Percentiles rank a stretch among this genome's conserved stretches.
phyloP scores from a whole-genome alignment of 2,888 invertebrate species.

The Heliconius aoede region DNA sequence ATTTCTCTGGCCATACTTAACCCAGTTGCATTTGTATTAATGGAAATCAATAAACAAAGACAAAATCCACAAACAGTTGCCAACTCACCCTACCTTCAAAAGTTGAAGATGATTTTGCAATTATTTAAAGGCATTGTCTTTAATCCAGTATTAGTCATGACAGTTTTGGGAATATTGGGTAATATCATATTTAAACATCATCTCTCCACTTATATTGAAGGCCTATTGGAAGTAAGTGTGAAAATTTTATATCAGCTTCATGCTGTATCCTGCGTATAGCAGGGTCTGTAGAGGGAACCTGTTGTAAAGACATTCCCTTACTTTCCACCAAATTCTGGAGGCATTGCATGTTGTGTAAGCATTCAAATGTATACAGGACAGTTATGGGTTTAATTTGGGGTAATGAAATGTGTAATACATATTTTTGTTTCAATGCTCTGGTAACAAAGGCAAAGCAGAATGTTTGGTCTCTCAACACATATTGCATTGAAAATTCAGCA shows the following conservation, averaged over 20 bases:
- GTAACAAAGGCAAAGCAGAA: no score
- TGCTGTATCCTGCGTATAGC: not conserved
- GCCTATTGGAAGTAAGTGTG: slow-evolving; percentile 87
- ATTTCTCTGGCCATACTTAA: slow-evolving; percentile 96
- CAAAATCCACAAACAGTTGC: slow-evolving; percentile 56
- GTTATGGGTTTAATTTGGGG: no score
- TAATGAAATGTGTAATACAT: no score
- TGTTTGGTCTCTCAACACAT: no score
- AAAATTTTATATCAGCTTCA: not conserved
- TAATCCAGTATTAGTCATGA: slow-evolving; percentile 97
- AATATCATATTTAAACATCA: slow-evolving; percentile 91
- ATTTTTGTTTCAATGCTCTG: no score
- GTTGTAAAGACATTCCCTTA: not conserved
- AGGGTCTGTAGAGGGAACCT: not conserved
- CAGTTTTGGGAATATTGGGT: slow-evolving; percentile 93
- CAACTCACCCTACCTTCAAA: slow-evolving; percentile 47
- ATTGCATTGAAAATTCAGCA: no score
- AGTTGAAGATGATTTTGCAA: slow-evolving; percentile 71
- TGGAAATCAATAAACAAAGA: slow-evolving; percentile 90
- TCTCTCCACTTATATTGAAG: slow-evolving; percentile 89
- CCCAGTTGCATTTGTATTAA: slow-evolving; percentile 93
- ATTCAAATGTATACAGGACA: no score
- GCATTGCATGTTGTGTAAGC: no score
- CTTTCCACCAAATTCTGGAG: no score
- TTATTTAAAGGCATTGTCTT: slow-evolving; percentile 88